A percentile compares a stretch with the other conserved stretches of the same genome.
Evolutionary conservation across 2,797 vertebrate species (phyloP).

Genomic region (Sparus aurata): DNA sequence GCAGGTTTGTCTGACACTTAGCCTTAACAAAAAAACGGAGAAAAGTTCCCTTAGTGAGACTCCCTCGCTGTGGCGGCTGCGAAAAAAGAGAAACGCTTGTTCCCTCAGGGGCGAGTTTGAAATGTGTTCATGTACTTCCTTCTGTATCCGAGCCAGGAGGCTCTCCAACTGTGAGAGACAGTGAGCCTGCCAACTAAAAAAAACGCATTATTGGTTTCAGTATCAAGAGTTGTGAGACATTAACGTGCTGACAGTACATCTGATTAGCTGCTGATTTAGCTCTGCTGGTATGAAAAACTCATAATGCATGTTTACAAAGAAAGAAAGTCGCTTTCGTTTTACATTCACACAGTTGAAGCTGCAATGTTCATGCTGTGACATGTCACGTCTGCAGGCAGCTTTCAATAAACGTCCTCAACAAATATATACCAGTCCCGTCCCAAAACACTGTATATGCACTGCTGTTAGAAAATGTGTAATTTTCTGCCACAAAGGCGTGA

Average conservation of each 20-base stretch:
- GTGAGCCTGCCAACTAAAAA: not conserved
- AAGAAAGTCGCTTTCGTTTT: not conserved
- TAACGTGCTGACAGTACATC: not conserved
- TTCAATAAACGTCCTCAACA: not conserved
- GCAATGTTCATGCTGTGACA: not conserved
- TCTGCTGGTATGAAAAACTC: not conserved
- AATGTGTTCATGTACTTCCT: not conserved
- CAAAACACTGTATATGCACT: not conserved
- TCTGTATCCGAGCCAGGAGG: not conserved
- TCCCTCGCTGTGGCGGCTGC: not conserved
- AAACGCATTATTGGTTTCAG: not conserved
- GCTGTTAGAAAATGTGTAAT: not conserved
- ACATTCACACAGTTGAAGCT: constrained; percentile 3
- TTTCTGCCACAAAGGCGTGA: not conserved
- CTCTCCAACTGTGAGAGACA: not conserved
- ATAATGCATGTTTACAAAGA: not conserved
- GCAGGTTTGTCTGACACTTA: not conserved
- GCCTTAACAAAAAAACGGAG: not conserved
- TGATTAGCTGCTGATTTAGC: not conserved
- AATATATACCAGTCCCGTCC: not conserved
- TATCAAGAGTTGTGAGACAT: not conserved
- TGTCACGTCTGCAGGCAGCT: not conserved
- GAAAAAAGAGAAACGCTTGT: not conserved
- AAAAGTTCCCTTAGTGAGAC: not conserved
- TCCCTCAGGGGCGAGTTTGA: not conserved